phyloP scores from a whole-genome alignment of 2,797 vertebrate genomes.

The Acrossocheilus wenchowensis region DNA sequence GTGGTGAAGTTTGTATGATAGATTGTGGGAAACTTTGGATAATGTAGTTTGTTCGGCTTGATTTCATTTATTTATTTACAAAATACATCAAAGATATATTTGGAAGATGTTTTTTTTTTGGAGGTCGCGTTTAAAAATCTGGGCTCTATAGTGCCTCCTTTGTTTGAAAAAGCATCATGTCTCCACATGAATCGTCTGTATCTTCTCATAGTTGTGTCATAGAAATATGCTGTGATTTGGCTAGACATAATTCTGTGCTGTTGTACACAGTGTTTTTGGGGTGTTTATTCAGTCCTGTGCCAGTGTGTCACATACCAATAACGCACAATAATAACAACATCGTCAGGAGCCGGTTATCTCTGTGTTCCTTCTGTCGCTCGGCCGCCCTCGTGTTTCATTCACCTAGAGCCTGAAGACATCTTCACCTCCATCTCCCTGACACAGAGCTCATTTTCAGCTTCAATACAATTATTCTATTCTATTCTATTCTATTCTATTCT shows the following conservation, averaged over 20 bases:
- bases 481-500: not conserved
- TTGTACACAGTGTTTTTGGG: conserved; percentile 3
- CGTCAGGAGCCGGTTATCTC: conserved; percentile 54
- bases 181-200: not conserved
- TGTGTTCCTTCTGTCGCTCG: conserved; percentile 50
- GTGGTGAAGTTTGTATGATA: not conserved
- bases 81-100: not conserved
- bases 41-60: not conserved
- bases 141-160: not conserved
- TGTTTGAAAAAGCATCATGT: not conserved
- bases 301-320: conserved; percentile 38
- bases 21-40: not conserved
- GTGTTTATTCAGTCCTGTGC: conserved; percentile 16
- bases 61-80: not conserved
- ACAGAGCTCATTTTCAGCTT: conserved; percentile 19
- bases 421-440: conserved; percentile 45
- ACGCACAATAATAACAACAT: conserved; percentile 44
- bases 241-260: conserved; percentile 14
- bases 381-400: conserved; percentile 44
- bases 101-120: not conserved
- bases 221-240: conserved; percentile 14
- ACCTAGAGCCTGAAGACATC: conserved; percentile 43
- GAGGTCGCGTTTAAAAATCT: not conserved
- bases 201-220: not conserved
- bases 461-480: not conserved